Evolutionary conservation across 2,888 invertebrate species (phyloP), one percentile per base, ranked within the genome.

Genomic region (Caprella mutica): DNA sequence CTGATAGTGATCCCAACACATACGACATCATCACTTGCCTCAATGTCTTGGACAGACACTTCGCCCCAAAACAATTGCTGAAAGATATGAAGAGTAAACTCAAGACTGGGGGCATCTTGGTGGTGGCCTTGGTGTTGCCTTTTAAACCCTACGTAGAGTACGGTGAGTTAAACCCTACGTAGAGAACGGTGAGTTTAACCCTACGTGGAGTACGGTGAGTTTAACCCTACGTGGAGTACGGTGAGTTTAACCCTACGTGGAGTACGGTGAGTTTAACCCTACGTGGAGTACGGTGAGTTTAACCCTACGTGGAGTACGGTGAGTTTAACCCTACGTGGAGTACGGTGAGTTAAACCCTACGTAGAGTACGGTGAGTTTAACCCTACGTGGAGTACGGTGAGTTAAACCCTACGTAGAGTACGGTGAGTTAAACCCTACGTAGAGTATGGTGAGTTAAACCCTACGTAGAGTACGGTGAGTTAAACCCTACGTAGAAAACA

Each of bases 31-130:
- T 93, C 65, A 81, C 85, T 61, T 94, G 93, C 74, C 76, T 98
- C 65, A 98, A 98, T 74, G 80, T 97, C 30, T 76, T 97, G 66
- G 97, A 98, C 74, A 82, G 97, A 55, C 94, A 94, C 76, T 85
- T 85, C 71, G 80, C 81, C 67, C 94, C 97, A 0, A 75, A 82
- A 65, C 80, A 82, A 55, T 78, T 97, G 68, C 76, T 98, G 65
- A 75, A 77, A 53, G 81, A 86, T 68, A 86, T 96, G 27, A 80
- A 79, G 66, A 71, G 76, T 21, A 80, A 84, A 1, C 74, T 97
- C 43, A 78, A 80, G 5, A 82, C 85, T 0, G 80, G 79, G 52
- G 92, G 92, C 1, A 75, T 81, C 26, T 77, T 89, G 23, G 71
- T 96, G 43, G 76, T 97, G n/a, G 94, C 94, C 0, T 77, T 94